Conservation (phyloP, 2,797 vertebrate species). For the Melanotaenia pygmaea region DNA sequence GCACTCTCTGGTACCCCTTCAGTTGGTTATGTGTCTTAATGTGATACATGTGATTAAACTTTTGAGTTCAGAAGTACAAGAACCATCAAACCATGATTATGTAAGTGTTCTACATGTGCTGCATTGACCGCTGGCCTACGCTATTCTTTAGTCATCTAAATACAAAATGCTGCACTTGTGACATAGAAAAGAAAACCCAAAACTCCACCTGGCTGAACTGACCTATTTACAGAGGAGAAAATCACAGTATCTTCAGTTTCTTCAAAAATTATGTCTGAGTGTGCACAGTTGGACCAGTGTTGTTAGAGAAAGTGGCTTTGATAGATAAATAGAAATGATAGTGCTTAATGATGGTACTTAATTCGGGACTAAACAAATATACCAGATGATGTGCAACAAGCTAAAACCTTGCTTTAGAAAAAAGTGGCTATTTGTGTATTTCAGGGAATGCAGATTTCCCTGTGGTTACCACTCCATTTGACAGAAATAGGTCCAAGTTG, state of each 20-base stretch:
- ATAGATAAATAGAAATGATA: conserved; percentile 51
- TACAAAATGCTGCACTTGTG: not conserved
- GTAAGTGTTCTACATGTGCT: not conserved
- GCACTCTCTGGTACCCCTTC: not conserved
- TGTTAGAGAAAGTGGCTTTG: conserved; percentile 20
- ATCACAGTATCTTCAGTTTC: conserved; percentile 16
- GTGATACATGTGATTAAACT: not conserved
- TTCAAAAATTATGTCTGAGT: conserved; percentile 5
- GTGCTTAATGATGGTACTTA: not conserved
- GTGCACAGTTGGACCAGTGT: conserved; percentile 23
- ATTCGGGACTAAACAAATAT: conserved; percentile 18
- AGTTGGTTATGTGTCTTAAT: not conserved
- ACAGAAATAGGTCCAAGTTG: not conserved
- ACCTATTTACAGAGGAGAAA: conserved; percentile 25
- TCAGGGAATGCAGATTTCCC: conserved; percentile 16
- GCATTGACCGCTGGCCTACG: not conserved
- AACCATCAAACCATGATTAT: not conserved
- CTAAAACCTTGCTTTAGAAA: conserved; percentile 26
- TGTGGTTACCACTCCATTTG: not conserved
- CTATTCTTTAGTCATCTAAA: not conserved
- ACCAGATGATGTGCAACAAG: conserved; percentile 30
- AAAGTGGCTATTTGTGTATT: conserved; percentile 29
- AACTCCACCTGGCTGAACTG: conserved; percentile 1
- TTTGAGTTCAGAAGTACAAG: not conserved
- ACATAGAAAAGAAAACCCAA: not conserved